Conservation (phyloP, 2,797 vertebrate genomes). For the Heteromormyrus szaboi region DNA sequence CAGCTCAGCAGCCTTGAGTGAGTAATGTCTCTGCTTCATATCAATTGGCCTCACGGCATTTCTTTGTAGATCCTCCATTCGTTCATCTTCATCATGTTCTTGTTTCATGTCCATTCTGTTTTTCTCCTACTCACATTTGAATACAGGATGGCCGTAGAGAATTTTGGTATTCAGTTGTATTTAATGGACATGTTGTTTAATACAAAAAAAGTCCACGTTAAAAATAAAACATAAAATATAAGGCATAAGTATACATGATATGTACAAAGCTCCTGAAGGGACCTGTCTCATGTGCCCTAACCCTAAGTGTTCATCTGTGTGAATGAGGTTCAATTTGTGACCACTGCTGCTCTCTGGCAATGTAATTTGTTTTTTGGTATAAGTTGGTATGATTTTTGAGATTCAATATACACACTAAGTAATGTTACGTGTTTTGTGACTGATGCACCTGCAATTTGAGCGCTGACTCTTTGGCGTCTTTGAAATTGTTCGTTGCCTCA, state of each 20-base stretch:
- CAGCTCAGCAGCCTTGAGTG: conserved; percentile 42
- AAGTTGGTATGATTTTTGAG: background rate
- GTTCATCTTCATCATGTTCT: background rate
- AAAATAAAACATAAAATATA: background rate
- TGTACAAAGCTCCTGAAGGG: background rate
- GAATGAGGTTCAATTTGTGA: background rate
- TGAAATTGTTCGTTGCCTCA: background rate
- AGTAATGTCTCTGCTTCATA: conserved; percentile 22
- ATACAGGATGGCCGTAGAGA: background rate
- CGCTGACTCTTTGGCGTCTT: background rate
- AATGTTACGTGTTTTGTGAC: background rate
- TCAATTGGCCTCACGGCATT: conserved; percentile 22
- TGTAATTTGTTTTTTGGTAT: background rate
- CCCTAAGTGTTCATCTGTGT: background rate
- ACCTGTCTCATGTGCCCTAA: background rate
- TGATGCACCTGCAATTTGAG: background rate
- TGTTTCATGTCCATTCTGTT: conserved; percentile 24
- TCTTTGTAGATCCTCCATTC: conserved; percentile 17
- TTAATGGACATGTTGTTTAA: background rate
- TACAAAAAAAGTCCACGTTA: background rate
- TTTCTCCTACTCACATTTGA: conserved; percentile 31
- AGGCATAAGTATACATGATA: background rate
- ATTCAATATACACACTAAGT: background rate
- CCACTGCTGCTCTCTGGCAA: background rate
- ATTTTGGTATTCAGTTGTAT: background rate